Evolutionary conservation across 2,113 vertebrate species (phyloP).

Genomic region (Isichthys henryi): DNA sequence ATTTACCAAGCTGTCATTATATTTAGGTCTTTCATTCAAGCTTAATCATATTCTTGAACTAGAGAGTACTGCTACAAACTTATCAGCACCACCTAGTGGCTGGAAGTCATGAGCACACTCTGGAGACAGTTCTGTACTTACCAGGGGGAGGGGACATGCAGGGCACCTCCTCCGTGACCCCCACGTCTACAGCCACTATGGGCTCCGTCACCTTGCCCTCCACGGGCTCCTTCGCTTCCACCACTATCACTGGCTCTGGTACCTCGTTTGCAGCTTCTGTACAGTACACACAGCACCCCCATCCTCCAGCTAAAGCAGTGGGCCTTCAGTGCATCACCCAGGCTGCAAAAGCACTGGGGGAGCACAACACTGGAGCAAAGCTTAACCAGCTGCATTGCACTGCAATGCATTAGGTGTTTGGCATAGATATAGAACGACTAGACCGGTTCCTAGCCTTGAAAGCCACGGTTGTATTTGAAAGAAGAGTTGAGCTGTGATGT

Average conservation of each 20-base stretch:
- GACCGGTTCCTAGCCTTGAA: background rate
- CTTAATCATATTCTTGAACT: background rate
- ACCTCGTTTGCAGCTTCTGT: constrained; percentile 58
- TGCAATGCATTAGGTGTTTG: constrained; percentile 22
- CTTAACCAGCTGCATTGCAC: constrained; percentile 35
- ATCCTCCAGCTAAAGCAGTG: constrained; percentile 53
- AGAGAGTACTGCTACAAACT: constrained; percentile 4
- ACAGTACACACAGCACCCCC: constrained; percentile 56
- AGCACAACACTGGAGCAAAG: constrained; percentile 30
- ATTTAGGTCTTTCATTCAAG: background rate
- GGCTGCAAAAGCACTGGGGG: background rate
- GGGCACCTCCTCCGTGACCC: constrained; percentile 42
- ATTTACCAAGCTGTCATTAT: background rate
- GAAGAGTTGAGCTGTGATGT: background rate
- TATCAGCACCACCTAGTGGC: constrained; percentile 37
- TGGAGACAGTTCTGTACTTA: constrained; percentile 47
- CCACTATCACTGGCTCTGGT: background rate
- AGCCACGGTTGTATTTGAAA: background rate
- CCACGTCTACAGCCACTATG: constrained; percentile 23
- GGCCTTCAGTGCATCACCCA: constrained; percentile 37
- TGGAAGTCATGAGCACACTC: background rate
- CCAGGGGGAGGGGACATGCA: constrained; percentile 44
- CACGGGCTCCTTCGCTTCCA: constrained; percentile 30
- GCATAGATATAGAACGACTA: constrained; percentile 46
- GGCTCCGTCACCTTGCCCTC: constrained; percentile 18